Conservation (phyloP, 2,113 vertebrate genomes). For the Mobula hypostoma region DNA sequence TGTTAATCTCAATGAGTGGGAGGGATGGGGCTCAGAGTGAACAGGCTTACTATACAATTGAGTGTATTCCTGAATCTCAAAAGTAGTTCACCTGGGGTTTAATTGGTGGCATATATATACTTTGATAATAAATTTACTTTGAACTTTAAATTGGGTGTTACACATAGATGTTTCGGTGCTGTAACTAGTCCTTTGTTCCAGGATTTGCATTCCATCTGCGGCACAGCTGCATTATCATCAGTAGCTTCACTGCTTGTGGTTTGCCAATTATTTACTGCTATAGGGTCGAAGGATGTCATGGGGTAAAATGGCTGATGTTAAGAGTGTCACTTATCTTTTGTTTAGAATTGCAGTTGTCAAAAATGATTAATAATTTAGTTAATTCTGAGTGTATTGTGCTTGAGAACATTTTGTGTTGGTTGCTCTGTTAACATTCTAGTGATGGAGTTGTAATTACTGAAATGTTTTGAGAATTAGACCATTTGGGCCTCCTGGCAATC, state of each 20-base stretch:
- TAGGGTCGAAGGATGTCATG: neutral
- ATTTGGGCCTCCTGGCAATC: neutral
- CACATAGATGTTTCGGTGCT: neutral
- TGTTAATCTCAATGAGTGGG: neutral
- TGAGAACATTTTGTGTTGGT: neutral
- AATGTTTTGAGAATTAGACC: neutral
- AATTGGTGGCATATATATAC: neutral
- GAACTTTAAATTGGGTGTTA: too few species aligned
- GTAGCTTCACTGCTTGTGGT: neutral
- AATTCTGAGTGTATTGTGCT: neutral
- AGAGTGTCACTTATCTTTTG: slow-evolving; percentile 27
- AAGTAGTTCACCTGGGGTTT: neutral
- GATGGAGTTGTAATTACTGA: neutral
- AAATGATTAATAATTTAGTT: slow-evolving; percentile 25
- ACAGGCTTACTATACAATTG: neutral
- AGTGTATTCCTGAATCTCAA: neutral
- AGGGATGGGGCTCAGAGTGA: neutral
- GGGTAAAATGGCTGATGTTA: neutral
- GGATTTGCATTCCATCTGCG: neutral
- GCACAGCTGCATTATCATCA: neutral
- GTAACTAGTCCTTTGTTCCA: neutral
- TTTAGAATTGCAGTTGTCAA: slow-evolving; percentile 14
- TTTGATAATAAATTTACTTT: too few species aligned
- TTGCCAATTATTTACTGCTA: slow-evolving; percentile 7
- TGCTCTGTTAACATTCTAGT: neutral